Evolutionary conservation across 2,113 vertebrate species (phyloP), one percentile per base, ranked within the genome.

Genomic region (Corythoichthys intestinalis): DNA sequence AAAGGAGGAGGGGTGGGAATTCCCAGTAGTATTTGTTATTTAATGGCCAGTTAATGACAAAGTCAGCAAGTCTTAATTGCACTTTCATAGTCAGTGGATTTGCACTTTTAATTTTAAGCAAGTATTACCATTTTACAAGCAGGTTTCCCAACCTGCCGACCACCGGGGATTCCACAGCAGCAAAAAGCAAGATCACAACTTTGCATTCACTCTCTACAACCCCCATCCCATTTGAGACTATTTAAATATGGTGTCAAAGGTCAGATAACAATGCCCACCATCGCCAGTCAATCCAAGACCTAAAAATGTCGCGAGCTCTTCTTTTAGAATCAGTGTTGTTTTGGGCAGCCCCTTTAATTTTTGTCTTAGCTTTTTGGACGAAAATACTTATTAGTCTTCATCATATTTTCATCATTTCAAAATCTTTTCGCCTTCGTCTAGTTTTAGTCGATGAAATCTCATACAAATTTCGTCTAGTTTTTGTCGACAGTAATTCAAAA

Each of bases 201-300:
- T 8, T 8, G 9, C 41, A 44, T 53, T 53, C 46, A 20, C 14
- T 60, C 61, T 41, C 50, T 13, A 39, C 38, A 34, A 17, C 56
- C 65, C 48, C 62, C 75, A 64, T n/a, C 66, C 65, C 63, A 50
- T 46, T 73, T 14, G 50, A 76, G 68, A 65, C 12, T 49, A 76
- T 74, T 72, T 82, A 88, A 85, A 79, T 85, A 14, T 70, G 77
- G 76, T 73, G 64, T 73, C 52, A 80, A 81, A 69, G 80, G 69
- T 69, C 68, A 85, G 78, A 89, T 88, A 90, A 86, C 75, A 83
- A 53, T 48, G 41, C 14, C 53, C 63, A 70, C 46, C 47, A 65
- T 61, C 39, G 63, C 37, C 44, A 66, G 48, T 65, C 69, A 73
- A 76, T 61, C 60, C 2, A 48, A 66, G 69, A 79, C 62, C 65